Percentiles rank a stretch among this genome's conserved stretches.
Evolutionary conservation across 64 coral and sea anemone genomes (phyloP).

Genomic region (Cladopsammia gracilis): DNA sequence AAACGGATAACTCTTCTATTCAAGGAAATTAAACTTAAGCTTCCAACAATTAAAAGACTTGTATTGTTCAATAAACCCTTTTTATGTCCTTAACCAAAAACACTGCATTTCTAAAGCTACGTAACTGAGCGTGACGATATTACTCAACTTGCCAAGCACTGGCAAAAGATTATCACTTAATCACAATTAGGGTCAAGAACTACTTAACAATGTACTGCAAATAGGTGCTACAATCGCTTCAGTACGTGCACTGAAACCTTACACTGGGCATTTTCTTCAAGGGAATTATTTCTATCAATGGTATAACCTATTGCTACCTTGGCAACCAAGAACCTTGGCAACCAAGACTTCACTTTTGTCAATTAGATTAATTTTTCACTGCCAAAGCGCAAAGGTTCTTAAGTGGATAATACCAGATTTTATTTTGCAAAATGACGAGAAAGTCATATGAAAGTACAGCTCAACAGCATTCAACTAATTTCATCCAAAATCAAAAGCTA

Average conservation of each 20-base stretch:
- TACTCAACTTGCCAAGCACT: conserved; percentile 6
- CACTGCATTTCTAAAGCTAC: not conserved
- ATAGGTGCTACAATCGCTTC: not conserved
- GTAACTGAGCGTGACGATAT: conserved; percentile 26
- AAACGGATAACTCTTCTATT: not conserved
- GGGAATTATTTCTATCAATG: too few species aligned
- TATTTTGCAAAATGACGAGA: too few species aligned
- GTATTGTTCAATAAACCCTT: not conserved
- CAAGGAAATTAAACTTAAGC: not conserved
- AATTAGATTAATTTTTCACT: too few species aligned
- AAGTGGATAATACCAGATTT: too few species aligned
- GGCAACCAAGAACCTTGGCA: too few species aligned
- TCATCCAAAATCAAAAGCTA: too few species aligned
- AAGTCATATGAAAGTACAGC: too few species aligned
- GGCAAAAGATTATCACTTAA: conserved; percentile 38
- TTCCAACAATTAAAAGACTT: not conserved
- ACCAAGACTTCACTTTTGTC: too few species aligned
- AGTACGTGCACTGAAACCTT: not conserved
- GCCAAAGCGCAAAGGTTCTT: too few species aligned
- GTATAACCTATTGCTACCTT: too few species aligned
- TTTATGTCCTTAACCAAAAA: not conserved
- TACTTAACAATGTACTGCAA: not conserved
- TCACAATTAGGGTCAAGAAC: conserved; percentile 42
- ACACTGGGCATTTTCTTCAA: too few species aligned
- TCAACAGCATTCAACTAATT: too few species aligned